Conservation (phyloP, 2,888 invertebrate genomes). For the Maniola hyperantus region DNA sequence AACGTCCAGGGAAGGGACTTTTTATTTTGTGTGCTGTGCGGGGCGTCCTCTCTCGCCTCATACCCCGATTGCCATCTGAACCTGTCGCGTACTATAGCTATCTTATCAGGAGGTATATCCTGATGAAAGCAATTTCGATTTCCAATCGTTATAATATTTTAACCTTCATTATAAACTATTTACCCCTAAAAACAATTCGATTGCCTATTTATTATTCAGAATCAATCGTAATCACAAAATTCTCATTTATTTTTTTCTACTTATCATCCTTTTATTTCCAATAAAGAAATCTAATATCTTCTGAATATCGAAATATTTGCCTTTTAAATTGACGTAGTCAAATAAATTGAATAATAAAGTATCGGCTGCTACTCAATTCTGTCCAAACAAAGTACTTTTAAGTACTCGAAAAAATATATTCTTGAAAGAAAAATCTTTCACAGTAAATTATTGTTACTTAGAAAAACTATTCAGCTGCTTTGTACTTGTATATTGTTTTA, state of each 20-base stretch:
- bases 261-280: background rate
- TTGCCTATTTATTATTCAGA: background rate
- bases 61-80: too few relatives aligned
- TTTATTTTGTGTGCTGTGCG: too few relatives aligned
- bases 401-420: background rate
- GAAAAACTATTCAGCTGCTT: too few relatives aligned
- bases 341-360: conserved; percentile 5
- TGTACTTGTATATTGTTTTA: too few relatives aligned
- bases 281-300: conserved; percentile 5
- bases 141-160: background rate
- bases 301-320: background rate
- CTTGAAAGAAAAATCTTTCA: background rate
- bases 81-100: too few relatives aligned
- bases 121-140: background rate
- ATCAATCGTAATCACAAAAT: background rate
- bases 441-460: too few relatives aligned
- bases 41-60: too few relatives aligned
- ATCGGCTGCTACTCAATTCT: conserved; percentile 3
- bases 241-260: background rate
- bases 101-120: too few relatives aligned
- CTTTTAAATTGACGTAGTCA: conserved; percentile 3
- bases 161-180: background rate
- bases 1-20: too few relatives aligned
- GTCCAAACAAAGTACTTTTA: background rate
- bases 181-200: background rate